These are phyloP conservation scores for Mormoops blainvillei DNA, from an alignment of 2,113 vertebrate genomes.

Conservation along the genomic window DNA sequence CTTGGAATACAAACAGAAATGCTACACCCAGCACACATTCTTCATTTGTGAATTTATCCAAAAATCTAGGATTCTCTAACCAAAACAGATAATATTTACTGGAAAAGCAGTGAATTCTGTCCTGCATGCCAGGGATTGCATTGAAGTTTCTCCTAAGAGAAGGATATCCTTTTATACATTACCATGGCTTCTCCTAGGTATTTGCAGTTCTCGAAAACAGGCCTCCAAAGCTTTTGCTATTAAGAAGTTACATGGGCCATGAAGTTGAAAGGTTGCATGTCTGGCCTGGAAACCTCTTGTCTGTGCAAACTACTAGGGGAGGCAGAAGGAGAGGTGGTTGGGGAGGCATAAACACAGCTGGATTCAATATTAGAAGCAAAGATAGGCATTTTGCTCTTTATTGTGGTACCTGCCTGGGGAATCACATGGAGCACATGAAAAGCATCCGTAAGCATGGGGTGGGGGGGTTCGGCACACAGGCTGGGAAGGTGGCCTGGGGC, in stretches of 20 bases:
- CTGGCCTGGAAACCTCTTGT: background rate
- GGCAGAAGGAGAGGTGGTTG: background rate
- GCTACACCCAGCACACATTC: background rate
- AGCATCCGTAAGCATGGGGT: background rate
- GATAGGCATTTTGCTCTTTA: background rate
- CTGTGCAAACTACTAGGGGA: background rate
- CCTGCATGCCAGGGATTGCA: slow-evolving; percentile 2
- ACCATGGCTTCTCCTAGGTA: background rate
- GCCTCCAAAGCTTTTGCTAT: slow-evolving; percentile 14
- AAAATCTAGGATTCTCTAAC: slow-evolving; percentile 23
- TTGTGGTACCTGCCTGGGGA: slow-evolving; percentile 50
- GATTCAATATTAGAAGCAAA: slow-evolving; percentile 32
- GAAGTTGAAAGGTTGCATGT: slow-evolving; percentile 47
- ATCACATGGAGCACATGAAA: slow-evolving; percentile 20
- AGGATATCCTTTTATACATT: slow-evolving; percentile 27
- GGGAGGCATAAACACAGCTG: slow-evolving; percentile 41
- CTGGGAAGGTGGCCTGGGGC: background rate
- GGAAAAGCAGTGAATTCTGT: slow-evolving; percentile 44
- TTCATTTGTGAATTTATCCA: slow-evolving; percentile 18
- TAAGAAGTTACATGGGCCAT: slow-evolving; percentile 29
- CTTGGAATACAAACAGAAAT: slow-evolving; percentile 15
- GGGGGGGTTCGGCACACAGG: background rate
- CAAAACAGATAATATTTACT: slow-evolving; percentile 48
- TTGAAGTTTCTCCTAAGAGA: slow-evolving; percentile 53
- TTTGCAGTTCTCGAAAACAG: slow-evolving; percentile 48